Evolutionary conservation across 2,888 invertebrate genomes (phyloP).

Genomic region (Nephrotoma guestfalica): DNA sequence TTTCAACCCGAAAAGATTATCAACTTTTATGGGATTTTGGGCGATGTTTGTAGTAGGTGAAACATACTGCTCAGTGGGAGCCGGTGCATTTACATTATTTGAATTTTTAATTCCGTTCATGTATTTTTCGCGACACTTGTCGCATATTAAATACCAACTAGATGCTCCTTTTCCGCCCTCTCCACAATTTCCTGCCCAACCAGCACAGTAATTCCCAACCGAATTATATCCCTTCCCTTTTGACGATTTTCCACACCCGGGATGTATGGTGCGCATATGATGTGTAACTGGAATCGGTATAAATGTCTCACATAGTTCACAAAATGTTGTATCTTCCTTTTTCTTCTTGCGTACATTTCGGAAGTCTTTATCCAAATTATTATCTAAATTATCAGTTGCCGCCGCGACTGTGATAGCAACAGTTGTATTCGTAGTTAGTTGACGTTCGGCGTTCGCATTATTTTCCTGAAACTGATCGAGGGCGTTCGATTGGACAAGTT

Average conservation of each 20-base stretch:
- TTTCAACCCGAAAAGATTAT: conserved; percentile 28
- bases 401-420: not conserved
- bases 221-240: conserved; percentile 87
- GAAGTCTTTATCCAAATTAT: conserved; percentile 22
- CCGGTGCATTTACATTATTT: conserved; percentile 27
- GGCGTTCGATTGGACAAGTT: conserved; percentile 36
- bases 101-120: conserved; percentile 25
- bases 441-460: not conserved
- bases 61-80: conserved; percentile 14
- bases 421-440: not conserved
- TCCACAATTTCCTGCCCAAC: conserved; percentile 81
- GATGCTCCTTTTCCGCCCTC: conserved; percentile 65
- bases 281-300: conserved; percentile 68
- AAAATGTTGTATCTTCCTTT: conserved; percentile 36
- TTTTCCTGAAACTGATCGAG: conserved; percentile 21
- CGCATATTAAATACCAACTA: conserved; percentile 88
- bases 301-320: conserved; percentile 76
- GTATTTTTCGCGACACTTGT: conserved; percentile 71
- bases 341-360: conserved; percentile 27
- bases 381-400: conserved; percentile 17
- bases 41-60: conserved; percentile 21
- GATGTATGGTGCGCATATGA: conserved; percentile 82
- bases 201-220: conserved; percentile 71
- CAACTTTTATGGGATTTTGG: conserved; percentile 31
- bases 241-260: conserved; percentile 78